Conservation (phyloP, 64 coral and sea anemone genomes). For the Dendrophyllia cribrosa region DNA sequence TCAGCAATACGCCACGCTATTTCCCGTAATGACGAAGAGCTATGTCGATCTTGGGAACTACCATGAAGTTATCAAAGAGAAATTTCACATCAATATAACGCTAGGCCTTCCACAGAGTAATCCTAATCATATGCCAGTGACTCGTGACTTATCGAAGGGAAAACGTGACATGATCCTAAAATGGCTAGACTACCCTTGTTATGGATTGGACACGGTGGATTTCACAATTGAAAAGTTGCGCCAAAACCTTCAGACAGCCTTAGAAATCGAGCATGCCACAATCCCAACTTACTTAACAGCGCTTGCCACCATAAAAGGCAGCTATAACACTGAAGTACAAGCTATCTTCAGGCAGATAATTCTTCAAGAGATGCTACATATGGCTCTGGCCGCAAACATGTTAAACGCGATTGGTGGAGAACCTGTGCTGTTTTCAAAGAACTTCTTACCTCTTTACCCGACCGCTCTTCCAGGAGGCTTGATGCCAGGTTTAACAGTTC, state of each 20-base stretch:
- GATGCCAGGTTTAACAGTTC: constrained; percentile 1
- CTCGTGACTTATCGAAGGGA: constrained; percentile 35
- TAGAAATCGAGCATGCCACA: constrained; percentile 61
- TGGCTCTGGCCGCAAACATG: constrained; percentile 51
- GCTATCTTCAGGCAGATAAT: constrained; percentile 21
- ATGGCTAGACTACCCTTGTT: constrained; percentile 15
- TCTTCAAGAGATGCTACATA: constrained; percentile 67
- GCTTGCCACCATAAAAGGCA: constrained; percentile 8
- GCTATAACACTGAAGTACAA: constrained; percentile 41
- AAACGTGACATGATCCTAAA: constrained; percentile 43
- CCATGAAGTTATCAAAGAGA: constrained; percentile 6
- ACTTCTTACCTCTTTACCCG: constrained; percentile 60
- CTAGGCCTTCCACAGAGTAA: constrained; percentile 1
- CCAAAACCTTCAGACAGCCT: constrained; percentile 24
- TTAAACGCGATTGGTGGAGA: constrained; percentile 60
- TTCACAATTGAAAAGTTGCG: constrained; percentile 39
- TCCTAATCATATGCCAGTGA: constrained; percentile 58
- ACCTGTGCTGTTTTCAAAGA: not conserved
- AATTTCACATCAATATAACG: constrained; percentile 5
- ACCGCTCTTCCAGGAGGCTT: constrained; percentile 44
- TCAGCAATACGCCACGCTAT: constrained; percentile 36
- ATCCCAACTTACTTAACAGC: constrained; percentile 68
- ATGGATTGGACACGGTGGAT: not conserved
- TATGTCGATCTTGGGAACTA: constrained; percentile 54
- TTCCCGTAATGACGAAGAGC: constrained; percentile 41